phyloP scores from a whole-genome alignment of 2,113 vertebrate species.

The Tetrax tetrax region DNA sequence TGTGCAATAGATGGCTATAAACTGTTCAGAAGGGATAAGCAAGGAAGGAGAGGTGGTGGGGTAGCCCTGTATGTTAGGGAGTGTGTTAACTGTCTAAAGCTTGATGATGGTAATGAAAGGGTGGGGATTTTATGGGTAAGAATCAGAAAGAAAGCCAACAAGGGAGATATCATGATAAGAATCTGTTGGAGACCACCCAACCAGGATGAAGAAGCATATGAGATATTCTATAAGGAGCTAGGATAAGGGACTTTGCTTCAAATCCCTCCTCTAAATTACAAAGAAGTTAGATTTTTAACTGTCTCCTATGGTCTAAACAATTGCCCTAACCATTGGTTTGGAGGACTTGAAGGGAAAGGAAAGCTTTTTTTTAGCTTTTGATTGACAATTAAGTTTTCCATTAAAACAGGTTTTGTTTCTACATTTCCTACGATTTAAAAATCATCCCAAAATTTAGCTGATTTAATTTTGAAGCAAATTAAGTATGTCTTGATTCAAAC shows the following conservation, averaged over 20 bases:
- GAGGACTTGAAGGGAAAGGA: fast-evolving
- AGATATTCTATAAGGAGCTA: too few relatives aligned
- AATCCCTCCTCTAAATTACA: not conserved
- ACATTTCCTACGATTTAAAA: not conserved
- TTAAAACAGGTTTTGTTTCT: not conserved
- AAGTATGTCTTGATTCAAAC: not conserved
- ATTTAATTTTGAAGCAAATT: not conserved
- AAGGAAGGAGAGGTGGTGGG: too few relatives aligned
- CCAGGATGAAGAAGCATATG: too few relatives aligned
- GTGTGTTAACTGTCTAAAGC: too few relatives aligned
- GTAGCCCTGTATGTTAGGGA: too few relatives aligned
- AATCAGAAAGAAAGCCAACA: too few relatives aligned
- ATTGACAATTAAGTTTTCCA: not conserved
- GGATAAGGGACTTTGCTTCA: not conserved
- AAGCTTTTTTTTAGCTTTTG: not conserved
- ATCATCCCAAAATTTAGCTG: not conserved
- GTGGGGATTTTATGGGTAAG: too few relatives aligned
- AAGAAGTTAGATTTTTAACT: not conserved
- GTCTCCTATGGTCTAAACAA: fast-evolving
- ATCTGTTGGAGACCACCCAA: too few relatives aligned
- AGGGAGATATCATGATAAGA: too few relatives aligned
- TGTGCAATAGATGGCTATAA: too few relatives aligned
- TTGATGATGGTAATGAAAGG: too few relatives aligned
- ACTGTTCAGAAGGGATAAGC: too few relatives aligned
- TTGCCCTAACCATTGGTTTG: not conserved